phyloP scores from a whole-genome alignment of 2,113 vertebrate genomes.

The Bostrychus sinensis region DNA sequence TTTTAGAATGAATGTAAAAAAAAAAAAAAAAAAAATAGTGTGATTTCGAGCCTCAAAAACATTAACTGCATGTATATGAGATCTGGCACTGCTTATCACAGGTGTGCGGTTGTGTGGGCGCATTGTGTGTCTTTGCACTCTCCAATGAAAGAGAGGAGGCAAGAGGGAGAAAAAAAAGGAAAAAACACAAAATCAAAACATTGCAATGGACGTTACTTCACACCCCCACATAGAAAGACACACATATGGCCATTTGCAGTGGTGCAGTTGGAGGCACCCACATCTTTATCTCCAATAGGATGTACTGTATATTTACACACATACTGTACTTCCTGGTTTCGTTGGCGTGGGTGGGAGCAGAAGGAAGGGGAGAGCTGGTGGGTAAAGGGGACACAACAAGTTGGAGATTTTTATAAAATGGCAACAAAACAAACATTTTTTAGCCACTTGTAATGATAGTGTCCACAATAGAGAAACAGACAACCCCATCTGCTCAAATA shows the following conservation, averaged over 20 bases:
- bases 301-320: conserved; percentile 28
- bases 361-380: conserved; percentile 21
- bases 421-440: background rate
- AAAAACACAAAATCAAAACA: conserved; percentile 5
- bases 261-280: conserved; percentile 66
- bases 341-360: conserved; percentile 57
- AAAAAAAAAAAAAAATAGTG: conserved; percentile 29
- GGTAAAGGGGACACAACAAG: conserved; percentile 54
- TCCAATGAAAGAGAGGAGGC: background rate
- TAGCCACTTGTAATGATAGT: background rate
- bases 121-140: background rate
- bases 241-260: conserved; percentile 50
- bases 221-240: conserved; percentile 63
- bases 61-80: conserved; percentile 19
- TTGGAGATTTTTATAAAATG: conserved; percentile 9
- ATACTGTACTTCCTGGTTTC: conserved; percentile 54
- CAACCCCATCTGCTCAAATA: conserved; percentile 30
- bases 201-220: conserved; percentile 55
- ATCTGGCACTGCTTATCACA: conserved; percentile 28
- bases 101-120: conserved; percentile 33
- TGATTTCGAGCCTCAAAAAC: conserved; percentile 29
- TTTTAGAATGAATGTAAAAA: too few relatives aligned
- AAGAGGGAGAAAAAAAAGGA: background rate
- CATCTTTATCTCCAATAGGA: conserved; percentile 51
- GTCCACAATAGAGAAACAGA: background rate